A percentile compares a stretch with the other conserved stretches of the same genome.
Conservation (phyloP, 2,113 vertebrate genomes). For the Centropristis striata region DNA sequence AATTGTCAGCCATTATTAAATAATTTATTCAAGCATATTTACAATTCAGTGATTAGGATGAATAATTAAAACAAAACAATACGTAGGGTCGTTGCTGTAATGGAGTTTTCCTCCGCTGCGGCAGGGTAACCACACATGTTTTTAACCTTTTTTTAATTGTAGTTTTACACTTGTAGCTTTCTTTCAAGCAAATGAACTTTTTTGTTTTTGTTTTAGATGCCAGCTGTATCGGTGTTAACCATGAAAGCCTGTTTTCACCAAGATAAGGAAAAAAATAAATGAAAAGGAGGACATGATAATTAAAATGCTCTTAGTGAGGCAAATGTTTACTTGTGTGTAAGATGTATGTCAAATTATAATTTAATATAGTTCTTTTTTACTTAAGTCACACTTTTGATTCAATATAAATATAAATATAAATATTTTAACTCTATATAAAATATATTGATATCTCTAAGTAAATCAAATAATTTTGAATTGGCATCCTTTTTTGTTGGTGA, state of each 20-base stretch:
- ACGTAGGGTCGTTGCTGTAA: conserved; percentile 14
- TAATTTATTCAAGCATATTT: conserved; percentile 62
- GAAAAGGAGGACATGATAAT: neutral
- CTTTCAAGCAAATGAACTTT: neutral
- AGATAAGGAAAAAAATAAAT: neutral
- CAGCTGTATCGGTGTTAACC: neutral
- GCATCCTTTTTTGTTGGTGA: no score
- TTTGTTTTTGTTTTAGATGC: neutral
- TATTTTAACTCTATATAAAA: neutral
- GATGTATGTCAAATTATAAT: neutral
- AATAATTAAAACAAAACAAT: conserved; percentile 56
- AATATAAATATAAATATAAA: no score
- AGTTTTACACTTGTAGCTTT: conserved; percentile 7
- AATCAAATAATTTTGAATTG: neutral
- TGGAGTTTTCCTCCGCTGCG: conserved; percentile 3
- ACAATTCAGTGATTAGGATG: conserved; percentile 40
- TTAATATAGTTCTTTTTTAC: neutral
- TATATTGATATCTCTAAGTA: neutral
- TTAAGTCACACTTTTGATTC: neutral
- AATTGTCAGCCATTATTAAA: conserved; percentile 37
- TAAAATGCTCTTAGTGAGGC: neutral
- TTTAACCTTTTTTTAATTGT: conserved; percentile 2
- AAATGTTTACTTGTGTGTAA: neutral
- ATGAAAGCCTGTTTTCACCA: neutral
- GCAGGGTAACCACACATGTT: conserved; percentile 3